Base-by-base conservation (phyloP, 1,140 invertebrate species). In the Rhopalosiphum padi region DNA sequence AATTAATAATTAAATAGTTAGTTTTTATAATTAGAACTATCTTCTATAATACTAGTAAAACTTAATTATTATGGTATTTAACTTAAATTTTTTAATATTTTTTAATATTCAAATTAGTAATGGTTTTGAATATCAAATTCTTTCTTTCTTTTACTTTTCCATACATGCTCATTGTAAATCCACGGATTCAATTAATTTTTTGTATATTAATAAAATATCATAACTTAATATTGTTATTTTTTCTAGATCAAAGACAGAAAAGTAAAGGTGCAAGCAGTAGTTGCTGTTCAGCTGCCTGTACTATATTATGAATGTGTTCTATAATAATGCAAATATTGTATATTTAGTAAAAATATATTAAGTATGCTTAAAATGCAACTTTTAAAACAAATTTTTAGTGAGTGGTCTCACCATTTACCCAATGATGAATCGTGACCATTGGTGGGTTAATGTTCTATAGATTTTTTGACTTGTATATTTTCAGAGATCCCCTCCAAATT, bases 221-320 rank as follows among this genome's bases (percentile, higher is more conserved):
- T n/a, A n/a, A 46, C n/a, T 86, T 46, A 6, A 86, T 86, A 15
- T 86, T 86, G 8, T 83, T 83, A 35, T 95, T 95, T 95, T 94
- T 97, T 97, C 89, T 96, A 98, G 98, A 98, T 97, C 98, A 98
- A 97, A 97, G 98, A 96, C 98, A 98, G 96, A 98, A 98, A 95
- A 98, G 98, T 96, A 98, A 98, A 97, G 97, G 98, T 94, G 98
- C 98, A 94, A 97, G 97, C 94, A 98, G 97, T 96, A 98, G 97
- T 96, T 98, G 98, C 96, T 98, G 98, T 96, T 98, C 97, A 94
- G 97, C 97, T 94, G 98, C 97, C 94, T 98, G 98, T 96, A 97
- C 97, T 96, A 98, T 98, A 96, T 97, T 98, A 97, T 98, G 91
- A 93, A 93, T 93, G 91, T 93, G 91, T 93, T 85, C 68, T 92